Conservation (phyloP, 1,140 invertebrate species). For the Conus ventricosus region DNA sequence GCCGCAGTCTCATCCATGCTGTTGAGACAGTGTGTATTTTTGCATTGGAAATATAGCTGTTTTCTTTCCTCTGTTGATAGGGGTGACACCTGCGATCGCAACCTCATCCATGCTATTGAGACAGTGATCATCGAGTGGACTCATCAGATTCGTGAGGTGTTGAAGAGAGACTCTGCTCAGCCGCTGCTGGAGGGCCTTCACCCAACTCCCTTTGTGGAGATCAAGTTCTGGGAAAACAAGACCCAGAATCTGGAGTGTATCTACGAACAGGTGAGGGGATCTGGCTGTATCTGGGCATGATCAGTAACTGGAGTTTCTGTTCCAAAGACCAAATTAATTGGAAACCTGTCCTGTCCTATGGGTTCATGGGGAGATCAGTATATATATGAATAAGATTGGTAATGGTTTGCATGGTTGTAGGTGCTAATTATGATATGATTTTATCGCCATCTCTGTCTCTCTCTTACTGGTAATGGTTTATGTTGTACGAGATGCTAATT, state of each 20-base stretch:
- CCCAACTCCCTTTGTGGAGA: slow-evolving; percentile 86
- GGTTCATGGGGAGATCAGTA: no score
- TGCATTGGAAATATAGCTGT: no score
- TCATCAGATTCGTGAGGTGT: slow-evolving; percentile 92
- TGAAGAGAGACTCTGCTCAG: slow-evolving; percentile 89
- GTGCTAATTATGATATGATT: no score
- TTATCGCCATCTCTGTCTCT: no score
- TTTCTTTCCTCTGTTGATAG: slow-evolving; percentile 12
- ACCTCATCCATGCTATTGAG: slow-evolving; percentile 94
- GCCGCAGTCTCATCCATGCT: slow-evolving; percentile 91
- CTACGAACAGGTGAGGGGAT: slow-evolving; percentile 83
- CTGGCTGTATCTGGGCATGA: no score
- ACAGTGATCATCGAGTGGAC: slow-evolving; percentile 97
- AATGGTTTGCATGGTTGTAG: no score
- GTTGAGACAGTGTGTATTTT: slow-evolving; percentile 86
- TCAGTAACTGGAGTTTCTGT: no score
- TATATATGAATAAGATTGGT: no score
- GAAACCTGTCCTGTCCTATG: no score
- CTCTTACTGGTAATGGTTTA: no score
- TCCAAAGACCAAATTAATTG: no score
- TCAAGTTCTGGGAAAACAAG: slow-evolving; percentile 87
- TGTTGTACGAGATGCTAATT: no score
- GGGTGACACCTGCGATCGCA: slow-evolving; percentile 80
- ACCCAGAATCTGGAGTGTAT: slow-evolving; percentile 89
- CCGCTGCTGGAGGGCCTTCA: slow-evolving; percentile 87